Percentiles rank a stretch among this genome's conserved stretches.
Conservation (phyloP, 53 echinoderm and acorn worm genomes). For the Apostichopus leukothele region DNA sequence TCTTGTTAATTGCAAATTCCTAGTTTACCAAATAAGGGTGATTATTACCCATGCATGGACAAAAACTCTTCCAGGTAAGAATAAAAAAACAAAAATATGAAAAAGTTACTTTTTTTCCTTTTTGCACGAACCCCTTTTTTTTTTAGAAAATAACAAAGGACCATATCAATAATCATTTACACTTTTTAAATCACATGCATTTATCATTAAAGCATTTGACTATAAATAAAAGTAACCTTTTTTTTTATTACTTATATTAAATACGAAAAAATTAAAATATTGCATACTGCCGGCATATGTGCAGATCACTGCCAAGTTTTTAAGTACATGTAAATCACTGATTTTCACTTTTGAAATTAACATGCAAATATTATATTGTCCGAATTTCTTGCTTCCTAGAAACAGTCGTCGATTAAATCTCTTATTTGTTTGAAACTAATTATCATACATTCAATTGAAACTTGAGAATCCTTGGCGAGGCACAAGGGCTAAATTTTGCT, state of each 20-base stretch:
- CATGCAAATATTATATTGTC: neutral
- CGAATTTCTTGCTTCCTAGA: neutral
- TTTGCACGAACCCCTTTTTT: slow-evolving; percentile 38
- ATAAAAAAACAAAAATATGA: slow-evolving; percentile 12
- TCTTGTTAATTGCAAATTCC: slow-evolving; percentile 31
- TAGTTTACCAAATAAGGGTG: slow-evolving; percentile 23
- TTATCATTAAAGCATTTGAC: slow-evolving; percentile 34
- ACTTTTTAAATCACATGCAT: slow-evolving; percentile 35
- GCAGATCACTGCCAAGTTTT: neutral
- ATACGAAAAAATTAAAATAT: slow-evolving; percentile 37
- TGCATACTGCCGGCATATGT: slow-evolving; percentile 39
- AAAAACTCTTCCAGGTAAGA: neutral
- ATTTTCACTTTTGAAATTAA: neutral
- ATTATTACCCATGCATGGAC: slow-evolving; percentile 24
- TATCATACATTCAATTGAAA: no score
- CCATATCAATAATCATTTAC: slow-evolving; percentile 15
- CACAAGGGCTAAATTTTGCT: no score
- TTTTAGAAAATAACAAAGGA: slow-evolving; percentile 8
- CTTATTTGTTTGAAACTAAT: no score
- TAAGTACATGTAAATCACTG: slow-evolving; percentile 5
- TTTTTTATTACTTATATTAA: neutral
- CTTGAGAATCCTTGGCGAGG: no score
- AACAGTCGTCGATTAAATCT: no score
- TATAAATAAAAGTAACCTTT: slow-evolving; percentile 6
- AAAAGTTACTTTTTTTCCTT: neutral